Percentiles rank a stretch among this genome's conserved stretches.
phyloP scores from a whole-genome alignment of 2,888 invertebrate genomes.

The Ypsolopha scabrella region DNA sequence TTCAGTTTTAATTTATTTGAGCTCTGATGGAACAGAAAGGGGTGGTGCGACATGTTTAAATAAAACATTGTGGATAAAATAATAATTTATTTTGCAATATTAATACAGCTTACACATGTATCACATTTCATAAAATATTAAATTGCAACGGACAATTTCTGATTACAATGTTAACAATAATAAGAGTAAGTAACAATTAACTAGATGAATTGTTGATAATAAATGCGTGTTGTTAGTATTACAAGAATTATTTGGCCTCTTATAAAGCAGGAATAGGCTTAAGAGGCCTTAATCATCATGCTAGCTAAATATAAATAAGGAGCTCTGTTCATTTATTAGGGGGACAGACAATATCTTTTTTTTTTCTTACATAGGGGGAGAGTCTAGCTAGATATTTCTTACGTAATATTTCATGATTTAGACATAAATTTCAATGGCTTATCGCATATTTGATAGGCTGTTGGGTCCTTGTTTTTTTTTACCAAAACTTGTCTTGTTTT shows the following conservation, averaged over 20 bases:
- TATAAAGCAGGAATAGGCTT: too few species aligned
- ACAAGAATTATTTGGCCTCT: neutral
- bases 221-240: neutral
- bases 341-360: neutral
- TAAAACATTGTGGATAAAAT: neutral
- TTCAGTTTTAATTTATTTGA: too few species aligned
- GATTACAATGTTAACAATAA: neutral
- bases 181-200: neutral
- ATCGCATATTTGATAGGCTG: too few species aligned
- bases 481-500: too few species aligned
- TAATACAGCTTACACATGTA: neutral
- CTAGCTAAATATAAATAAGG: neutral
- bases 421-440: neutral
- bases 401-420: too few species aligned
- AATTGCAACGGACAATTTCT: neutral
- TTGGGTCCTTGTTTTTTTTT: too few species aligned
- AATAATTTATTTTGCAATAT: neutral
- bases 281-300: neutral
- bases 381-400: too few species aligned
- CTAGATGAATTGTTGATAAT: neutral
- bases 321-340: neutral
- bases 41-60: neutral
- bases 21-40: too few species aligned
- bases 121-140: neutral
- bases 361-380: neutral